These are phyloP conservation scores for Girardinus metallicus DNA, from an alignment of 2,797 vertebrate genomes.

Conservation along the genomic window DNA sequence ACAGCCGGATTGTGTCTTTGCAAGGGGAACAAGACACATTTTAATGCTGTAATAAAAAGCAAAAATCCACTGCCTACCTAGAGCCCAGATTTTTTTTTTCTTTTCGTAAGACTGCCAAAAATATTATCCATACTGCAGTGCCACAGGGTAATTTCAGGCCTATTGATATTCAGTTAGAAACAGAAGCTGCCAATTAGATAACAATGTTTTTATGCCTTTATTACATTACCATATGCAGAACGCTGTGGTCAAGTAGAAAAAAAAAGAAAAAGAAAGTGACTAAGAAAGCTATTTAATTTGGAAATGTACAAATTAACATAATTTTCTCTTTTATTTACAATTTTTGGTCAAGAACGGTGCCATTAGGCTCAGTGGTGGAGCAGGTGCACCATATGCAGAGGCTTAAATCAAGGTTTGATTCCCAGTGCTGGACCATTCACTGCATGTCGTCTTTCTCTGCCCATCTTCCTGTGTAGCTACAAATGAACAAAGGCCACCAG, in stretches of 20 bases:
- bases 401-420: not conserved
- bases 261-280: not conserved
- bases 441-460: not conserved
- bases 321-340: not conserved
- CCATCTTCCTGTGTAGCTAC: not conserved
- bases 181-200: conserved; percentile 17
- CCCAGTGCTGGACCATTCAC: not conserved
- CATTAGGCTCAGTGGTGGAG: not conserved
- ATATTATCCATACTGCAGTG: conserved; percentile 30
- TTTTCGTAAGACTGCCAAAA: conserved; percentile 28
- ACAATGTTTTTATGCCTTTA: conserved; percentile 9
- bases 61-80: conserved; percentile 44
- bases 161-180: conserved; percentile 18
- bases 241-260: conserved; percentile 12
- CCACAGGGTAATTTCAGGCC: conserved; percentile 30
- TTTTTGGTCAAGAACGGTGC: not conserved
- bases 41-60: conserved; percentile 54
- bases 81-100: conserved; percentile 5
- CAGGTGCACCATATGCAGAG: not conserved
- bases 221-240: conserved; percentile 10
- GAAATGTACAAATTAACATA: not conserved
- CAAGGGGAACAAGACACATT: conserved; percentile 44
- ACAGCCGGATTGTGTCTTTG: conserved; percentile 42
- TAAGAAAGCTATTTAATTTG: not conserved
- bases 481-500: not conserved